Evolutionary conservation across 2,797 vertebrate genomes (phyloP).

Genomic region (Steatocranus sp.): DNA sequence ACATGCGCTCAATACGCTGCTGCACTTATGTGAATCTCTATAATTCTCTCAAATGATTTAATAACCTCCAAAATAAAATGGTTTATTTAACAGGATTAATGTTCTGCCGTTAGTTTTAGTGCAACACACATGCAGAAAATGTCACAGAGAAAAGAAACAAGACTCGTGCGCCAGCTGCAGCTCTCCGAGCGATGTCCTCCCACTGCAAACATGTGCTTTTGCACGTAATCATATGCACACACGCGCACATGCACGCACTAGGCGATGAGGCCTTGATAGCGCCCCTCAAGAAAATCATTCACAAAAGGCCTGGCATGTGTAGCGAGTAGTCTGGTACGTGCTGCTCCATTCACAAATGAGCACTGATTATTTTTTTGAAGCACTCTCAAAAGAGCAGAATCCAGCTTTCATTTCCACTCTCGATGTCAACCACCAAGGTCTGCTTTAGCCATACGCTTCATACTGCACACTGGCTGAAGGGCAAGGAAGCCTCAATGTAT

Average conservation of each 20-base stretch:
- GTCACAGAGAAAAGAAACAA: conserved; percentile 30
- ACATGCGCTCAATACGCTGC: background rate
- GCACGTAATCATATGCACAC: conserved; percentile 26
- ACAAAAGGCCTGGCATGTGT: conserved; percentile 45
- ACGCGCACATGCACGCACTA: background rate
- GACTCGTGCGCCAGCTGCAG: conserved; percentile 40
- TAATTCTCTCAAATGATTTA: conserved; percentile 33
- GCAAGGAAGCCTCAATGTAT: background rate
- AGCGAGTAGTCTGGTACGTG: background rate
- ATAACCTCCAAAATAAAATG: conserved; percentile 1
- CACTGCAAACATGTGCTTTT: conserved; percentile 32
- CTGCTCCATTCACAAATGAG: conserved; percentile 54
- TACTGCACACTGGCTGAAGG: background rate
- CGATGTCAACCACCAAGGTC: conserved; percentile 20
- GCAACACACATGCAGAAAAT: background rate
- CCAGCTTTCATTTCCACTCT: conserved; percentile 45
- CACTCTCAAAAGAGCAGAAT: conserved; percentile 51
- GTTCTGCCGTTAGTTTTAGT: background rate
- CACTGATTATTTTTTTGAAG: background rate
- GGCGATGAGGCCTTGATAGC: conserved; percentile 26
- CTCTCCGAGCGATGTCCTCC: conserved; percentile 21
- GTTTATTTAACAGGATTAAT: background rate
- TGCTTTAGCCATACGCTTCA: conserved; percentile 1
- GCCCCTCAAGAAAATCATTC: conserved; percentile 61
- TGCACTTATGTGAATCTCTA: background rate